Conservation (phyloP, 2,113 vertebrate genomes). For the Rhea pennata region DNA sequence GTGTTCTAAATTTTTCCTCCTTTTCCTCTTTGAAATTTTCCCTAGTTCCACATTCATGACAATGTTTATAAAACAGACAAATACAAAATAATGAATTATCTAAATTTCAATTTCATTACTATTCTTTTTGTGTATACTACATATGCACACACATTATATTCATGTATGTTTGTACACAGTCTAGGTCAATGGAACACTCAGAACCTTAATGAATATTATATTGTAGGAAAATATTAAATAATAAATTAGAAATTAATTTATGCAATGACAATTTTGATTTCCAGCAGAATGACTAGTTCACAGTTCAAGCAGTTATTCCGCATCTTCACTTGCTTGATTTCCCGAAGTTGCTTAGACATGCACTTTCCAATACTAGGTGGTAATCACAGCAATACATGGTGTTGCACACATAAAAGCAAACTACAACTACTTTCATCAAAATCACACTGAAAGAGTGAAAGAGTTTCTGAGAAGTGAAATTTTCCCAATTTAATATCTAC, state of each 20-base stretch:
- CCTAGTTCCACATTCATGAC: rapidly evolving
- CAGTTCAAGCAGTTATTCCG: background rate
- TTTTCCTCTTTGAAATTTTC: background rate
- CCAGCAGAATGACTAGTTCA: background rate
- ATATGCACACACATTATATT: background rate
- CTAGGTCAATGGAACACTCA: background rate
- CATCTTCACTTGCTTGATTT: background rate
- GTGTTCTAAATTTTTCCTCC: background rate
- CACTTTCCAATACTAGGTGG: background rate
- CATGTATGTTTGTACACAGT: background rate
- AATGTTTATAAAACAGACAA: background rate
- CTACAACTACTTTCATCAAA: background rate
- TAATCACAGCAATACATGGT: background rate
- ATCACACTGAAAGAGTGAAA: background rate
- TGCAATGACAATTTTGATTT: background rate
- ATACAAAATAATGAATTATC: rapidly evolving
- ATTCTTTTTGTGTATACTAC: background rate
- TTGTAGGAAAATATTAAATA: background rate
- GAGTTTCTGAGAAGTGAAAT: constrained; percentile 1
- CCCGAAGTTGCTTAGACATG: background rate
- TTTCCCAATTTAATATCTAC: background rate
- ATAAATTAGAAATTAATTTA: background rate
- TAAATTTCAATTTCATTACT: background rate
- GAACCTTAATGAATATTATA: background rate
- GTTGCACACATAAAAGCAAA: background rate